Evolutionary conservation across 1,140 invertebrate genomes (phyloP).

Genomic region (Lasioglossum baleicum): DNA sequence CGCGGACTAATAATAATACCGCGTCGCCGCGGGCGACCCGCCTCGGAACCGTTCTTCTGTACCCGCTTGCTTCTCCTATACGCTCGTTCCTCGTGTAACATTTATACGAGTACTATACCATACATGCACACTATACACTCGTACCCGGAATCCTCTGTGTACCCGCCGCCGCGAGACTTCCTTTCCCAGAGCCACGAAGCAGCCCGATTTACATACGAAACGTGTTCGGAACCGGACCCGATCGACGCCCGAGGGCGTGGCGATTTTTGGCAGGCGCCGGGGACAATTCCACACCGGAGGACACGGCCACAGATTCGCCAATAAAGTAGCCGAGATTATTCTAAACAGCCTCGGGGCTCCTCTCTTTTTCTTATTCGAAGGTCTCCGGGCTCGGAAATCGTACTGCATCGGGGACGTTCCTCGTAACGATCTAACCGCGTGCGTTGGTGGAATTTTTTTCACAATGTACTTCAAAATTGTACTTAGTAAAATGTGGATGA

Average conservation of each 20-base stretch:
- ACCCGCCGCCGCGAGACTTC: background rate
- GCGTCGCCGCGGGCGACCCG: slow-evolving; percentile 1
- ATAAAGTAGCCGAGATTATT: background rate
- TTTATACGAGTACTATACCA: no score
- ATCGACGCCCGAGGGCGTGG: slow-evolving; percentile 7
- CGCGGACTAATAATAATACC: slow-evolving; percentile 45
- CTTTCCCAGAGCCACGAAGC: background rate
- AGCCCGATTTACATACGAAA: slow-evolving; percentile 65
- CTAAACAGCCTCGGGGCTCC: no score
- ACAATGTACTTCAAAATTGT: no score
- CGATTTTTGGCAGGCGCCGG: slow-evolving; percentile 27
- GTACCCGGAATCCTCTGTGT: background rate
- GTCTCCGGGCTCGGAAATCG: no score
- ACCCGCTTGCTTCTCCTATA: no score
- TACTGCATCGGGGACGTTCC: no score
- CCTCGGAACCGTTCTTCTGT: slow-evolving; percentile 19
- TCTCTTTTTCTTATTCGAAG: no score
- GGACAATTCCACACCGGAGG: slow-evolving; percentile 52
- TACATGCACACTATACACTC: no score
- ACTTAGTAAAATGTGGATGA: no score
- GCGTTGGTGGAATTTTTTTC: no score
- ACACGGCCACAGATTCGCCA: background rate
- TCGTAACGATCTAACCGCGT: no score
- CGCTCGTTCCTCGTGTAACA: no score
- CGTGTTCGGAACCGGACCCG: slow-evolving; percentile 54